Conservation (phyloP, 2,888 invertebrate genomes). For the Drymonia ruficornis region DNA sequence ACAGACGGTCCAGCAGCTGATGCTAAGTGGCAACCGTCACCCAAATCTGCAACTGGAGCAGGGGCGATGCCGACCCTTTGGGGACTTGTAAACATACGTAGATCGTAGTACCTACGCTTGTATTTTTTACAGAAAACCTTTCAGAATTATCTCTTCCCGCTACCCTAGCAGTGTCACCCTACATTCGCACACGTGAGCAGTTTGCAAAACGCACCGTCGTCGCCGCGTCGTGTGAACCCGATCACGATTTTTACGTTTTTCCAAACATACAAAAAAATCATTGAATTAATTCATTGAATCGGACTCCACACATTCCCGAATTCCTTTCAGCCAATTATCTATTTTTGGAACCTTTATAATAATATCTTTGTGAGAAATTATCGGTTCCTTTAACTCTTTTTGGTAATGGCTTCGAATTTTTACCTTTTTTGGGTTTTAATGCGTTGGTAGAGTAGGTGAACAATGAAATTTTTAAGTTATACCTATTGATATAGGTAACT, state of each 20-base stretch:
- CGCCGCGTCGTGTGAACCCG: conserved; percentile 67
- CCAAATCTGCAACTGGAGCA: no score
- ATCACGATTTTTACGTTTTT: conserved; percentile 63
- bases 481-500: no score
- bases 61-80: no score
- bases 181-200: conserved; percentile 63
- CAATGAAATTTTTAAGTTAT: no score
- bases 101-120: no score
- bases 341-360: conserved; percentile 28
- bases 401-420: background rate
- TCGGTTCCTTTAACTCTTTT: conserved; percentile 21
- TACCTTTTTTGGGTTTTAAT: no score
- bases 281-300: conserved; percentile 41
- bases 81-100: no score
- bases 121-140: no score
- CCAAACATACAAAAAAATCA: conserved; percentile 48
- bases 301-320: conserved; percentile 28
- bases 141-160: background rate
- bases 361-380: conserved; percentile 24
- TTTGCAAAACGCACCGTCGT: conserved; percentile 62
- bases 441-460: no score
- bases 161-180: conserved; percentile 45
- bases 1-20: no score
- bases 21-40: no score
- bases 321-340: conserved; percentile 32